phyloP scores from a whole-genome alignment of 2,113 vertebrate genomes.

The Pterocles gutturalis region DNA sequence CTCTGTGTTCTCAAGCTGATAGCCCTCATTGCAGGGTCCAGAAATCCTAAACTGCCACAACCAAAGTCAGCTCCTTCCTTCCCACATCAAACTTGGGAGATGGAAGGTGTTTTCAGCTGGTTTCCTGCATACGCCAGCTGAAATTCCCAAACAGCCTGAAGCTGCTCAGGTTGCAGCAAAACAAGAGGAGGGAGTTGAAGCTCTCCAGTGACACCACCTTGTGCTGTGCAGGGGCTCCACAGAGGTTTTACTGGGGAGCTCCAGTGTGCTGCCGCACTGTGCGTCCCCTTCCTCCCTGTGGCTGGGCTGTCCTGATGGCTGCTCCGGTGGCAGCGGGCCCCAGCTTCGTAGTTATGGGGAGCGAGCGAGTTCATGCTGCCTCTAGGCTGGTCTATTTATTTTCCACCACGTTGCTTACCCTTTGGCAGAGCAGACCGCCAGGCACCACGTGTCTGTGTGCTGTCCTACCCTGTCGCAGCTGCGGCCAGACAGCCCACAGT shows the following conservation, averaged over 20 bases:
- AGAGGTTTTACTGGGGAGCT: neutral
- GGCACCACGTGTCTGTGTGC: neutral
- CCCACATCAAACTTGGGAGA: accelerated
- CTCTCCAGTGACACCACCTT: neutral
- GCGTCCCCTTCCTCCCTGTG: neutral
- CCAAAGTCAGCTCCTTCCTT: neutral
- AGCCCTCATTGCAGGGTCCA: neutral
- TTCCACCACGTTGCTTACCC: neutral
- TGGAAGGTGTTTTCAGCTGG: neutral
- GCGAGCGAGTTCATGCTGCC: accelerated
- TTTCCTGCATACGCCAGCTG: neutral
- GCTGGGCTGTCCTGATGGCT: accelerated
- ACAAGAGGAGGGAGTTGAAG: neutral
- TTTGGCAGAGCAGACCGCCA: neutral
- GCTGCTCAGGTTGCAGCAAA: neutral
- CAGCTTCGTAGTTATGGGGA: neutral
- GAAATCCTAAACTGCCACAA: neutral
- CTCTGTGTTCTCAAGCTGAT: neutral
- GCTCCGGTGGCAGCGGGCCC: accelerated
- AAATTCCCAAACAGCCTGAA: neutral
- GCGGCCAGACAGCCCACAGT: accelerated
- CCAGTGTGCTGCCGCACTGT: neutral
- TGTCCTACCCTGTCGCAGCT: neutral
- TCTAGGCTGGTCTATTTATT: neutral
- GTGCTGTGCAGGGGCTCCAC: neutral